Conservation (phyloP, 2,113 vertebrate species). For the Nannospalax galili region DNA sequence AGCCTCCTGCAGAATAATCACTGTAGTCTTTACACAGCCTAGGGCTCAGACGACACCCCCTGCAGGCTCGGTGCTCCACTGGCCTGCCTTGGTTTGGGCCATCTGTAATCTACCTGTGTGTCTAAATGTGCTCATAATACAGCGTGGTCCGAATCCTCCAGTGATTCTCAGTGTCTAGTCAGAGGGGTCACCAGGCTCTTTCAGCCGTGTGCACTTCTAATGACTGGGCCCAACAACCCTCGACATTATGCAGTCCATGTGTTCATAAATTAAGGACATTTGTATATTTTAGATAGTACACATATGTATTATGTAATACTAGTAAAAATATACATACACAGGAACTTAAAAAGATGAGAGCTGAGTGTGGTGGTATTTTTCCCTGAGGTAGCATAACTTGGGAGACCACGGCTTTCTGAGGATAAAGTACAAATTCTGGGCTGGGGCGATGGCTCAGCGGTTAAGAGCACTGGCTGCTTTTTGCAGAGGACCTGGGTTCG, state of each 20-base stretch:
- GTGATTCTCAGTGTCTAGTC: neutral
- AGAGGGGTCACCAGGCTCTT: neutral
- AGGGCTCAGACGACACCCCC: too few species aligned
- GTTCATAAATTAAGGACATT: neutral
- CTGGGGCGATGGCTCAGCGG: too few species aligned
- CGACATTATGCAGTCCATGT: neutral
- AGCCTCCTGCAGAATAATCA: neutral
- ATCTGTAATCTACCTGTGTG: neutral
- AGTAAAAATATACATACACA: neutral
- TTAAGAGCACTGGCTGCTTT: too few species aligned
- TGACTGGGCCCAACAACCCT: neutral
- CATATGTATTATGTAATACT: neutral
- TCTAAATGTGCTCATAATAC: neutral
- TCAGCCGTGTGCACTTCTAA: neutral
- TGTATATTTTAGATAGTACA: neutral
- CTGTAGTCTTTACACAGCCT: neutral
- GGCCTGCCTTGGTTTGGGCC: neutral
- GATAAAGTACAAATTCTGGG: neutral
- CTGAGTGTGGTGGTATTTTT: too few species aligned
- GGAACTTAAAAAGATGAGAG: neutral
- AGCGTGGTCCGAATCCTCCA: neutral
- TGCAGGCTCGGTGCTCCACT: too few species aligned
- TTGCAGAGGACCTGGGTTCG: too few species aligned
- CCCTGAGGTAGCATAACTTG: neutral
- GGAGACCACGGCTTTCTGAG: neutral